Evolutionary conservation across 2,797 vertebrate species (phyloP).

Genomic region (Echeneis naucrates): DNA sequence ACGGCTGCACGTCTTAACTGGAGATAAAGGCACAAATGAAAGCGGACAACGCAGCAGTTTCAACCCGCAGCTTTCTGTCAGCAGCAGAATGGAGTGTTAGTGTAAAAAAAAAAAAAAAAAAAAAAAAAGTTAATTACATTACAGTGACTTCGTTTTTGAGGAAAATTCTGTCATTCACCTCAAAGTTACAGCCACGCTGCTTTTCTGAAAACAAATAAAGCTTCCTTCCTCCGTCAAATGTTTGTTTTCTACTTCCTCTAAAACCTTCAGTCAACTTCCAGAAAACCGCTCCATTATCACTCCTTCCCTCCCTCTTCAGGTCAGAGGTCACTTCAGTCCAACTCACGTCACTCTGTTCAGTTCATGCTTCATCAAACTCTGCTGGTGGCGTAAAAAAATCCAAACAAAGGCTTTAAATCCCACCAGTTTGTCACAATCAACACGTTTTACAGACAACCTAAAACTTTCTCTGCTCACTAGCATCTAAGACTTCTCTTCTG

Average conservation of each 20-base stretch:
- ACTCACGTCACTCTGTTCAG: constrained; percentile 8
- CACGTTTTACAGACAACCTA: constrained; percentile 4
- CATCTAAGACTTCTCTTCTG: background rate
- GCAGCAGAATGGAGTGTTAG: background rate
- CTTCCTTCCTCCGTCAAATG: constrained; percentile 29
- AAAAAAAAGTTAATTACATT: constrained; percentile 11
- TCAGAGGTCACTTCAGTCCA: constrained; percentile 27
- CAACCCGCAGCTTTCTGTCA: constrained; percentile 27
- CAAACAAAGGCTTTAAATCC: constrained; percentile 32
- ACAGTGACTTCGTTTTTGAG: constrained; percentile 7
- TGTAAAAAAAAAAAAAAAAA: constrained; percentile 3
- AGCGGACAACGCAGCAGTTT: constrained; percentile 24
- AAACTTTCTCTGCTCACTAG: background rate
- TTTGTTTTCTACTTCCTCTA: constrained; percentile 74
- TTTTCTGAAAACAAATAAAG: constrained; percentile 16
- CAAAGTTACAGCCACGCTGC: constrained; percentile 5
- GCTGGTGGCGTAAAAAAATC: constrained; percentile 21
- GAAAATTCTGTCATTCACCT: constrained; percentile 15
- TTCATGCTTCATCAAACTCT: constrained; percentile 13
- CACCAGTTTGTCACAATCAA: constrained; percentile 2
- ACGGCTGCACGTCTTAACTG: constrained; percentile 27
- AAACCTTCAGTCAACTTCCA: constrained; percentile 67
- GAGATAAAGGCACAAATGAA: constrained; percentile 30
- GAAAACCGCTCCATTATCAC: constrained; percentile 43
- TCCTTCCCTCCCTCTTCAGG: constrained; percentile 6